These are phyloP conservation scores for Cheilinus undulatus DNA, from an alignment of 2,113 vertebrate species.

Conservation along the genomic window DNA sequence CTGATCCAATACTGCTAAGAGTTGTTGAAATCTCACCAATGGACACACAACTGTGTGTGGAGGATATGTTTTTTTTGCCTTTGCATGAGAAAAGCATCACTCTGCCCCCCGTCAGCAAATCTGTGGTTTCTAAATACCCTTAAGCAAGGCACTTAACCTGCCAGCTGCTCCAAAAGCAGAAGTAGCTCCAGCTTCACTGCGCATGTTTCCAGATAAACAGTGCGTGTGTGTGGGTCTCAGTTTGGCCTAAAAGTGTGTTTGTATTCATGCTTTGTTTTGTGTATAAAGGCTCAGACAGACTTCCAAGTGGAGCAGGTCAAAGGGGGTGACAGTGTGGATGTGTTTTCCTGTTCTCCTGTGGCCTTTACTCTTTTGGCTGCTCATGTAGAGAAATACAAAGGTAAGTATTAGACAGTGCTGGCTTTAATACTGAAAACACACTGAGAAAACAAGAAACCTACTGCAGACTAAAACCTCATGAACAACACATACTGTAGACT, in stretches of 20 bases:
- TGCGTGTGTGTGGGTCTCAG: background rate
- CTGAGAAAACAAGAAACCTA: slow-evolving; percentile 20
- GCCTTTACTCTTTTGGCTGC: slow-evolving; percentile 21
- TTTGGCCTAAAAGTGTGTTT: background rate
- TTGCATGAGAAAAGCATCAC: slow-evolving; percentile 28
- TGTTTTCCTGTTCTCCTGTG: slow-evolving; percentile 12
- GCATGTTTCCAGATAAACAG: background rate
- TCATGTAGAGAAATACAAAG: slow-evolving; percentile 17
- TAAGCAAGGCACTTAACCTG: slow-evolving; percentile 36
- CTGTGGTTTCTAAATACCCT: slow-evolving; percentile 37
- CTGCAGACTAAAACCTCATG: background rate
- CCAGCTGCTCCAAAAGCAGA: slow-evolving; percentile 26
- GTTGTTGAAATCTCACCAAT: slow-evolving; percentile 22
- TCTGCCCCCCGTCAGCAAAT: slow-evolving; percentile 21
- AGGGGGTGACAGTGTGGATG: background rate
- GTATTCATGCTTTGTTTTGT: slow-evolving; percentile 2
- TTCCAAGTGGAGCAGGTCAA: slow-evolving; percentile 27
- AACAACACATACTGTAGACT: background rate
- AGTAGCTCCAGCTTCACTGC: background rate
- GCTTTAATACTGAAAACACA: slow-evolving; percentile 16
- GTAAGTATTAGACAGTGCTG: slow-evolving; percentile 10
- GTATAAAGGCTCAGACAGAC: background rate
- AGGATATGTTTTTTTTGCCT: background rate
- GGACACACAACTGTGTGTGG: background rate
- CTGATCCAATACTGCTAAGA: slow-evolving; percentile 12